These are phyloP conservation scores for Gymnocephalus cernua DNA, from an alignment of 2,113 vertebrate genomes.

Conservation along the genomic window DNA sequence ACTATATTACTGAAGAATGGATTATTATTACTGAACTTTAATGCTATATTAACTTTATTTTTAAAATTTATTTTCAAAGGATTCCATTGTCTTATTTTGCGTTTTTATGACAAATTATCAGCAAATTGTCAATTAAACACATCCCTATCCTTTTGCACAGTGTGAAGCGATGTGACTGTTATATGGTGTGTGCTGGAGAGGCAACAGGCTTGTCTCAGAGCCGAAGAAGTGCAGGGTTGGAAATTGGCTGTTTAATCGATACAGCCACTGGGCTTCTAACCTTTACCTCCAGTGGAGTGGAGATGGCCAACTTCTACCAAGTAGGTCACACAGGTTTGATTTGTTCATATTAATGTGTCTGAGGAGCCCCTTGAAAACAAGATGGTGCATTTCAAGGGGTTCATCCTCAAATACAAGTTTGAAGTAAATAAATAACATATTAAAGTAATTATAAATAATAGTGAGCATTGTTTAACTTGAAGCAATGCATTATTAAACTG, in stretches of 20 bases:
- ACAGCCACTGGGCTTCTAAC: conserved; percentile 91
- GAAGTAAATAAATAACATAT: neutral
- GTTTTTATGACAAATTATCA: neutral
- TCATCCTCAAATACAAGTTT: too few relatives aligned
- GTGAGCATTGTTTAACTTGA: neutral
- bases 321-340: conserved; percentile 71
- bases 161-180: conserved; percentile 94
- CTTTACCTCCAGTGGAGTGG: conserved; percentile 94
- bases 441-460: conserved; percentile 1
- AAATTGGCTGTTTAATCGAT: conserved; percentile 95
- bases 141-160: conserved; percentile 72
- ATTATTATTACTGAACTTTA: neutral
- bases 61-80: neutral
- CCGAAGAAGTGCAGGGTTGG: conserved; percentile 89
- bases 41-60: neutral
- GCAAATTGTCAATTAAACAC: neutral
- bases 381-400: too few relatives aligned
- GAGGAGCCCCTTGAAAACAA: too few relatives aligned
- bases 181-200: conserved; percentile 96
- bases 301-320: conserved; percentile 92
- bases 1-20: neutral
- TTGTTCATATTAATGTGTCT: neutral
- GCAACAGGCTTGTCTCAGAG: conserved; percentile 90
- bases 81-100: neutral
- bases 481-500: neutral